Base-by-base conservation (phyloP, 2,113 vertebrate genomes). In the Geothlypis trichas region DNA sequence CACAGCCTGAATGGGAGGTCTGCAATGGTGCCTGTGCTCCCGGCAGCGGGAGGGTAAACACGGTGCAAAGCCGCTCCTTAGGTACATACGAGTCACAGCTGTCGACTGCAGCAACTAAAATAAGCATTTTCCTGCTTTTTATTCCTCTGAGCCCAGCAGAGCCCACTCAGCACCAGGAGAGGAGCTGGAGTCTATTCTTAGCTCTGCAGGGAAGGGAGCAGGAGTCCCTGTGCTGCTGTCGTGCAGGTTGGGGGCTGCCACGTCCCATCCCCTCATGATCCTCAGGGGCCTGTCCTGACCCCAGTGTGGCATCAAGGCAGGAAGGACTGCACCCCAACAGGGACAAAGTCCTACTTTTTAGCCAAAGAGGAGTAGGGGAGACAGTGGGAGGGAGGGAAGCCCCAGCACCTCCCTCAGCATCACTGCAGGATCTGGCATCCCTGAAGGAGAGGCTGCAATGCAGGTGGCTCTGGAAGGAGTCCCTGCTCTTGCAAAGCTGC, bases 171-270 rank as follows among this genome's bases (percentile, higher is more conserved):
- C 54, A 7, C 80, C 54, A 75, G 95, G 76, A 96, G 58, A 0
- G 12, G 88, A 96, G 94, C 88, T 84, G 93, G 74, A 92, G 88
- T 90, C 93, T 97, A 96, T 96, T 96, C 96, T 97, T 96, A 96
- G 95, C 92, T 90, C 88, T 93, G 95, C 90, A 76, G 96, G 78
- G 92, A 90, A 89, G 46, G 66, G 35, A 93, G 92, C 23, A 30
- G 95, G 96, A 93, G 83, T 95, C 86, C 95, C 90, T 90, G 92
- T 0, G 0, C 75, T 65, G 85, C n/a, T 7, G 8, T 54, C 1
- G 0, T 4, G 5, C 57, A 52, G 41, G 51, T 16, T 73, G 66
- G 65, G 79, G 83, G 61, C 30, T 71, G 86, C 68, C 0, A 7
- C 6, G 2, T 88, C 37, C 51, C 39, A 47, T 49, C 24, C 11